Base-by-base conservation (phyloP, 1,140 invertebrate species). In the Apis mellifera region DNA sequence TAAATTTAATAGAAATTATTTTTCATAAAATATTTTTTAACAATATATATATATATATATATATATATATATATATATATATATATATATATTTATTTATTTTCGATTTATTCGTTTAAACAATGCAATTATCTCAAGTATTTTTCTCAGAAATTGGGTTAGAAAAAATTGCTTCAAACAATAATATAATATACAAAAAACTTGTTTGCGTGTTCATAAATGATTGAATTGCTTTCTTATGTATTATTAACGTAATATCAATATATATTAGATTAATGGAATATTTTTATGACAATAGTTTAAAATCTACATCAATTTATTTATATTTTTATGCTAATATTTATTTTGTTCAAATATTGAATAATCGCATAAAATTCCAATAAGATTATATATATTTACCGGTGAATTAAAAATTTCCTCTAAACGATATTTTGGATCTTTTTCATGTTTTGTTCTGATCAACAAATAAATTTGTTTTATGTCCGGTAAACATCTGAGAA, bases 391-490 rank as follows among this genome's bases (percentile, higher is more conserved):
- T 8, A 11, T n/a, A 12, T 95, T 95, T 91, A 97, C 96, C 90
- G 95, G 93, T 79, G 95, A 96, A 88, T 95, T 95, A 65, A 97
- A 95, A 62, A 97, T 95, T 75, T 97, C 96, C 52, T 96, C 95
- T 17, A 97, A 89, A 73, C 97, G 95, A 77, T 96, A 95, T 85
- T 95, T 95, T 0, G 97, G 96, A 74, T 96, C 95, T 90, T 97
- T 96, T 11, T 96, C 97, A 90, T 97, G 97, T 93, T 98, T 98
- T 1, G 95, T 92, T 70, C 98, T 95, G 75, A 98, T 95, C 5
- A 98, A 93, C 48, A 98, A 89, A 90, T 97, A 97, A 60, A 99
- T 96, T 75, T 95, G 96, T 48, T 94, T 95, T 2, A 98, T 93
- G 50, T 96, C 95, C 1, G 96, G 96, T 86, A 96, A 94, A 76